phyloP scores from a whole-genome alignment of 1,140 invertebrate species.

The Brachionus rubens region DNA sequence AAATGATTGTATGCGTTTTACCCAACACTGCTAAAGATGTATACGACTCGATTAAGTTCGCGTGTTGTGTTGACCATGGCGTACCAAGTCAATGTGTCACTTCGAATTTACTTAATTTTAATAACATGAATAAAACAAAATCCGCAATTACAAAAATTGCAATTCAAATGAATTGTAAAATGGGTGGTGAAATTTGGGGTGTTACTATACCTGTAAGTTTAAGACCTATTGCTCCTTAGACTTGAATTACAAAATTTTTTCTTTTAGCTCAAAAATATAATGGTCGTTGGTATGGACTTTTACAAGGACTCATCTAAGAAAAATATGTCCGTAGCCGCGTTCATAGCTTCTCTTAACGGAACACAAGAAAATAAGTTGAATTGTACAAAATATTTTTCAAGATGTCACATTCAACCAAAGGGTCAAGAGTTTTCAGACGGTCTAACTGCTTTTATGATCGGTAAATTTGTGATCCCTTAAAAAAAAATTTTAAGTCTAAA shows the following conservation, averaged over 20 bases:
- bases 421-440: constrained; percentile 7
- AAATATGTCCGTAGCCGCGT: constrained; percentile 69
- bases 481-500: not conserved
- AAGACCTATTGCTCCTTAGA: too few species aligned
- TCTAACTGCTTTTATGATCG: constrained; percentile 2
- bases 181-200: constrained; percentile 85
- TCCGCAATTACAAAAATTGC: constrained; percentile 80
- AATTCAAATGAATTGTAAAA: constrained; percentile 89
- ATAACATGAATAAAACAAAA: constrained; percentile 50
- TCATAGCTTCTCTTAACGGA: constrained; percentile 80
- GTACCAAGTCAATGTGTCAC: constrained; percentile 42
- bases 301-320: constrained; percentile 51
- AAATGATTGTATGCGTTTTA: constrained; percentile 68
- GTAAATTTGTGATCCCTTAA: not conserved
- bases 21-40: constrained; percentile 35
- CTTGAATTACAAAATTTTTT: too few species aligned
- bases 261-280: not conserved
- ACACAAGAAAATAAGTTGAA: constrained; percentile 70
- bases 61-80: constrained; percentile 18
- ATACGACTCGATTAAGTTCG: constrained; percentile 32
- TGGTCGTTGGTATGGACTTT: constrained; percentile 44
- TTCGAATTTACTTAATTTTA: constrained; percentile 51
- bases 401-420: constrained; percentile 35
- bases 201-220: constrained; percentile 69
- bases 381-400: constrained; percentile 51